A percentile compares a stretch with the other conserved stretches of the same genome.
Conservation (phyloP, 2,888 invertebrate genomes). For the Alloscopus bannaensis region DNA sequence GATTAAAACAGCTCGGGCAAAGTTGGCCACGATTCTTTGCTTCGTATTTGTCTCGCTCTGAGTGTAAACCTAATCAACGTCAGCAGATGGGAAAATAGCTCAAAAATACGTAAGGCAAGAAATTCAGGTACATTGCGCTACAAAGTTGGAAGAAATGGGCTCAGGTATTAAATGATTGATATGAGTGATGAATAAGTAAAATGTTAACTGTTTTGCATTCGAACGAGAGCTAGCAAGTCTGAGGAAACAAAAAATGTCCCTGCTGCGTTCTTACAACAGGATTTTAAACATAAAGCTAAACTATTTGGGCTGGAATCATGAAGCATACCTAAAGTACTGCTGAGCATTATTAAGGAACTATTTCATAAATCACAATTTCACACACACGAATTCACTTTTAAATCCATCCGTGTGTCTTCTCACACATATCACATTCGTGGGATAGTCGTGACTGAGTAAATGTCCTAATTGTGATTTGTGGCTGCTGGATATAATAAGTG, state of each 20-base stretch:
- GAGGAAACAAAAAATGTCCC: slow-evolving; percentile 14
- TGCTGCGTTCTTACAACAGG: background rate
- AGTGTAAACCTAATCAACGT: background rate
- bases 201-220: background rate
- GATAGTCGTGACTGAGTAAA: background rate
- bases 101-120: no score
- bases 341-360: slow-evolving; percentile 38
- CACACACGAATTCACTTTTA: slow-evolving; percentile 4
- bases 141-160: no score
- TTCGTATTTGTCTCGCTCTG: no score
- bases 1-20: no score
- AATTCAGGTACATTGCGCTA: no score
- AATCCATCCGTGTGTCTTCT: background rate
- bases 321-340: slow-evolving; percentile 11
- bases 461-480: background rate
- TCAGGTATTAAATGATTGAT: no score
- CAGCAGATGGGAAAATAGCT: no score
- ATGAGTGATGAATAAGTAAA: background rate
- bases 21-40: no score
- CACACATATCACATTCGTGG: background rate
- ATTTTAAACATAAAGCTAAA: background rate
- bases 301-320: background rate
- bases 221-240: background rate
- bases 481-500: background rate
- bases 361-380: slow-evolving; percentile 51